Percentiles rank a stretch among this genome's conserved stretches.
Evolutionary conservation across 2,797 vertebrate species (phyloP).

Genomic region (Takifugu rubripes): DNA sequence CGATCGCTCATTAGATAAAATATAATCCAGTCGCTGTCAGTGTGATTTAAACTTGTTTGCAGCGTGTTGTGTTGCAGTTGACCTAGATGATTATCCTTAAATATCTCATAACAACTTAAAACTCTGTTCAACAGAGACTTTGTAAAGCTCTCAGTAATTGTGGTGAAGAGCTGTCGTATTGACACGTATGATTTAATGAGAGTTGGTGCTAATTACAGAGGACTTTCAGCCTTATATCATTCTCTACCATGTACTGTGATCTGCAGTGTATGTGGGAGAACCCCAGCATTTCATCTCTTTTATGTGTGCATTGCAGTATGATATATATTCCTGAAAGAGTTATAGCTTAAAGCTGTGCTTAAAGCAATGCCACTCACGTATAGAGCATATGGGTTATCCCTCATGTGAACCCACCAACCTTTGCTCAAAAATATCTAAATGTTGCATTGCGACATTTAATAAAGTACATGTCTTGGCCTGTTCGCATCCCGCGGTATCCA

Average conservation of each 20-base stretch:
- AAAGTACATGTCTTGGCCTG: too few relatives aligned
- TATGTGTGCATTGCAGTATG: background rate
- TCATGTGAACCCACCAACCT: background rate
- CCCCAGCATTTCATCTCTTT: background rate
- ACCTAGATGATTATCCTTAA: slow-evolving; percentile 6
- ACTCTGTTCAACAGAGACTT: slow-evolving; percentile 8
- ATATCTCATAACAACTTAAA: slow-evolving; percentile 12
- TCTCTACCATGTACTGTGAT: slow-evolving; percentile 8
- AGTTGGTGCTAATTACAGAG: slow-evolving; percentile 29
- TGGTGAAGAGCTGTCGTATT: slow-evolving; percentile 12
- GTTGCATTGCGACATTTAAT: too few relatives aligned
- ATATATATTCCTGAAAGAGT: background rate
- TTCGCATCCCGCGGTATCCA: too few relatives aligned
- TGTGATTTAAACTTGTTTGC: slow-evolving; percentile 11
- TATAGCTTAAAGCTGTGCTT: background rate
- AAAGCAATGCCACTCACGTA: background rate
- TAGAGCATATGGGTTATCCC: background rate
- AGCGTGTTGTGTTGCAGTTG: slow-evolving; percentile 11
- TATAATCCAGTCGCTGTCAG: slow-evolving; percentile 34
- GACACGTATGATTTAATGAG: slow-evolving; percentile 7
- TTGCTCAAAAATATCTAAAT: background rate
- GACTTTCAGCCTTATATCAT: background rate
- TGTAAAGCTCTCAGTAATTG: slow-evolving; percentile 31
- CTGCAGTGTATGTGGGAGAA: slow-evolving; percentile 2
- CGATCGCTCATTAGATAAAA: slow-evolving; percentile 40